Base-by-base conservation (phyloP, 1,140 invertebrate genomes). In the Chymomyza costata region DNA sequence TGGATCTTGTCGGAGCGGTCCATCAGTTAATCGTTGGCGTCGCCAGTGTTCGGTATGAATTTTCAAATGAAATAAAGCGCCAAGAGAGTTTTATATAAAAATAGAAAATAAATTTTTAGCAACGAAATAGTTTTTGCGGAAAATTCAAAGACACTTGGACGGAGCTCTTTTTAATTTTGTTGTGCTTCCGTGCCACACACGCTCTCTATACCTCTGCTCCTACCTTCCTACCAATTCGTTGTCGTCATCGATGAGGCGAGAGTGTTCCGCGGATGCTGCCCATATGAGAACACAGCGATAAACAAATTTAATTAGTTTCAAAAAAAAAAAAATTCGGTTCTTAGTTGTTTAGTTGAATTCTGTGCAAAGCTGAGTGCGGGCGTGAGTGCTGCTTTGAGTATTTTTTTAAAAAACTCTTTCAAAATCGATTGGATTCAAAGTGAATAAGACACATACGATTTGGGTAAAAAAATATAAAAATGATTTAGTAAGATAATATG, bases 181-280 rank as follows among this genome's bases (percentile, higher is more conserved):
- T 17, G 15, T 16, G 10, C 21, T 19, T n/a, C n/a, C n/a, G n/a
- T n/a, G n/a, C n/a, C n/a, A n/a, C n/a, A n/a, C n/a, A n/a, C n/a
- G n/a, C n/a, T n/a, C n/a, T n/a, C n/a, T n/a, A n/a, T n/a, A n/a
- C n/a, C n/a, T n/a, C n/a, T n/a, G n/a, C n/a, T n/a, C n/a, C n/a
- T n/a, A n/a, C n/a, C n/a, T n/a, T n/a, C n/a, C n/a, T n/a, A n/a
- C n/a, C n/a, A n/a, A n/a, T n/a, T n/a, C n/a, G n/a, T n/a, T 66
- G 70, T 78, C 71, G 71, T 76, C 71, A 76, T 78, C 66, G 56
- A 80, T 76, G 57, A 58, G 52, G 51, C 40, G 48, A 10, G 46
- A 40, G 51, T n/a, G 16, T 18, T 15, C 15, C 11, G 32, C 6
- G 7, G 21, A 5, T 3, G 21, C 21, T 25, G 3, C 21, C 21